phyloP scores from a whole-genome alignment of 2,888 invertebrate genomes.

The Drosophila algonquin region DNA sequence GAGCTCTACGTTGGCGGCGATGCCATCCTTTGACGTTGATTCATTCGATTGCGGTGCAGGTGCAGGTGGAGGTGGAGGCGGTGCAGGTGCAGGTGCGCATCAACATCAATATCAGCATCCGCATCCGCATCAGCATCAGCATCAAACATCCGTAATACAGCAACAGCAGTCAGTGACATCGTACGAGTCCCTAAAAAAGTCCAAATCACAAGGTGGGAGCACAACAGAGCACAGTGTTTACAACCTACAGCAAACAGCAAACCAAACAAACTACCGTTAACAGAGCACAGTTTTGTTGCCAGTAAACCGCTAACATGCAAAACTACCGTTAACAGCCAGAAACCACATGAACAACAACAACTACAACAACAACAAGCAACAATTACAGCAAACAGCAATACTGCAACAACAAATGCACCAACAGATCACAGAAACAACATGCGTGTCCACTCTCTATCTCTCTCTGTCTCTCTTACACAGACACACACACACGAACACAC shows the following conservation, averaged over 20 bases:
- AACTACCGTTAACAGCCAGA: conserved; percentile 24
- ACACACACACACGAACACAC: conserved; percentile 7
- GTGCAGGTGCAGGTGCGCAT: conserved; percentile 60
- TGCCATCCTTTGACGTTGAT: conserved; percentile 52
- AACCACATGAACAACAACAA: conserved; percentile 16
- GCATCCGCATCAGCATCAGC: conserved; percentile 67
- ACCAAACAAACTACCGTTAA: conserved; percentile 23
- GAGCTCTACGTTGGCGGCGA: conserved; percentile 2
- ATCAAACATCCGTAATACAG: conserved; percentile 69
- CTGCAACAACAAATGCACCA: conserved; percentile 36
- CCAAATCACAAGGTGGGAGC: conserved; percentile 97
- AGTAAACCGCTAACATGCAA: conserved; percentile 21
- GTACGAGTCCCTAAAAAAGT: conserved; percentile 89
- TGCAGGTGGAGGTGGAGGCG: conserved; percentile 3
- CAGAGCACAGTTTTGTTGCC: background rate
- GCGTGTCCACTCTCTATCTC: conserved; percentile 15
- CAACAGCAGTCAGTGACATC: conserved; percentile 80
- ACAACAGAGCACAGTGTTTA: conserved; percentile 65
- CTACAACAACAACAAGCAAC: conserved; percentile 25
- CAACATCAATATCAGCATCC: conserved; percentile 49
- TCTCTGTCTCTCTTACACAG: conserved; percentile 17
- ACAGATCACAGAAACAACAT: conserved; percentile 18
- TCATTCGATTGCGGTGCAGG: conserved; percentile 34
- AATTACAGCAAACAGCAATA: conserved; percentile 30
- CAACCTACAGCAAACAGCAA: conserved; percentile 28